Conservation (phyloP, 2,888 invertebrate genomes). For the Trisateles emortualis region DNA sequence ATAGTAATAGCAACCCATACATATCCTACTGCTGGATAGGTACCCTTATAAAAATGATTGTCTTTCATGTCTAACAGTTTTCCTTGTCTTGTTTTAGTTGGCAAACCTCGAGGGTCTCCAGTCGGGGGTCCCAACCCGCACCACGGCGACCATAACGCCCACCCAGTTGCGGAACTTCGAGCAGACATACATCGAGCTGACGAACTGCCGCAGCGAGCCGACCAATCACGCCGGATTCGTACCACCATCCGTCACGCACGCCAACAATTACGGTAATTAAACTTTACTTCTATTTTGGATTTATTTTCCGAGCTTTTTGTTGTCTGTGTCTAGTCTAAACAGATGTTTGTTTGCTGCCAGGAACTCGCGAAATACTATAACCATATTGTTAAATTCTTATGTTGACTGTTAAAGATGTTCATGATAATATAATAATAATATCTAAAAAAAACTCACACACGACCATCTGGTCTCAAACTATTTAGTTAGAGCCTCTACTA, state of each 20-base stretch:
- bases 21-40: too few relatives aligned
- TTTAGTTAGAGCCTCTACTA: too few relatives aligned
- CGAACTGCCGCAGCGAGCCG: conserved; percentile 91
- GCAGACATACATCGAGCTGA: conserved; percentile 96
- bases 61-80: conserved; percentile 17
- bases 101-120: conserved; percentile 94
- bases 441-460: too few relatives aligned
- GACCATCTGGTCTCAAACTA: too few relatives aligned
- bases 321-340: too few relatives aligned
- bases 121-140: conserved; percentile 96
- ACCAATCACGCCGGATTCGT: conserved; percentile 97
- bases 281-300: background rate
- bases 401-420: too few relatives aligned
- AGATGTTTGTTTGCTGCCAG: too few relatives aligned
- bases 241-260: conserved; percentile 90
- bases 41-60: too few relatives aligned
- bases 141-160: conserved; percentile 97
- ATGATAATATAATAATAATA: too few relatives aligned
- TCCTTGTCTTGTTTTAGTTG: conserved; percentile 88
- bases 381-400: too few relatives aligned
- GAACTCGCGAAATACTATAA: too few relatives aligned
- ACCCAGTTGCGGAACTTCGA: conserved; percentile 97
- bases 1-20: too few relatives aligned
- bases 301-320: background rate
- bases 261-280: conserved; percentile 82